Evolutionary conservation across 2,888 invertebrate species (phyloP), one percentile per base, ranked within the genome.

Genomic region (Pseudanteris insignis): DNA sequence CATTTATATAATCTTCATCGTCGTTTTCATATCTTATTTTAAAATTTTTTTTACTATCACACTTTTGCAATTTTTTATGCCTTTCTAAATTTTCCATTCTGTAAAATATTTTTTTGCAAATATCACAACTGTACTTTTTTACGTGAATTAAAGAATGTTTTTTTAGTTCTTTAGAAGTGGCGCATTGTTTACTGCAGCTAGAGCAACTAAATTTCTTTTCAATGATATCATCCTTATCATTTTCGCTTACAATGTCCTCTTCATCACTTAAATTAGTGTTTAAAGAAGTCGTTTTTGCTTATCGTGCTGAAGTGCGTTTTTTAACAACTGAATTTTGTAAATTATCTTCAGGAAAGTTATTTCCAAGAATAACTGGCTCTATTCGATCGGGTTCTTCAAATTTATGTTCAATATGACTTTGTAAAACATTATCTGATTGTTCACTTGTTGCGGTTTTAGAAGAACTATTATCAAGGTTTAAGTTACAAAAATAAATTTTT

Each of bases 121-220:
- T 34, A 1, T 74, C 62, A 29, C 79, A 80, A 29, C 70, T 74
- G 47, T 75, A 67, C 12, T 73, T 74, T n/a, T 78, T 79, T 7
- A 75, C 75, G n/a, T 80, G 79, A 2, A 73, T 71, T 18, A 72
- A 63, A 6, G 72, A 68, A 63, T 80, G 79, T 44, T 77, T 79
- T 43, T 73, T 79, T 10, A 79, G 53, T 5, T 76, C 76, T 34
- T 79, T 77, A n/a, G 74, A 70, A 0, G 78, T 76, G 2, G 67
- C 68, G 21, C 75, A 79, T 9, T 61, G 67, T 36, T 78, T 78
- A 0, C 67, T 70, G 37, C 79, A 80, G 2, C 72, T 36, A 30
- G 75, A 71, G 26, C 79, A 80, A 18, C 74, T 73, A 30, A 74
- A 78, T 47, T 74, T 75, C 6, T 60, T 68, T 7, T 70, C 68